A percentile compares a stretch with the other conserved stretches of the same genome.
Evolutionary conservation across 2,113 vertebrate species (phyloP).

Genomic region (Gallinago media): DNA sequence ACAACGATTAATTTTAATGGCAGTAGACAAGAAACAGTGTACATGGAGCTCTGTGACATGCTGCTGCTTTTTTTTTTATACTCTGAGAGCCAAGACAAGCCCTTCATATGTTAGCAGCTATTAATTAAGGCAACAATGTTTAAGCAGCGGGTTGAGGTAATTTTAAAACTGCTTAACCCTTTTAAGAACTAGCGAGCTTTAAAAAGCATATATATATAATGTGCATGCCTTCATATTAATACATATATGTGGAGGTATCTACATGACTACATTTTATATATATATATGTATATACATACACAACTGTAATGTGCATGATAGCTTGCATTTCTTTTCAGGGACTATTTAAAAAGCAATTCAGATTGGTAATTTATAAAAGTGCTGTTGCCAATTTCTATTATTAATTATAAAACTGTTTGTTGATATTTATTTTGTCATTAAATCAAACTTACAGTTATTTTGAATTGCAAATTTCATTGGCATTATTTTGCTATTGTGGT

Average conservation of each 20-base stretch:
- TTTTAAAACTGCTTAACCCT: slow-evolving; percentile 63
- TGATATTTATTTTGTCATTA: slow-evolving; percentile 14
- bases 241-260: neutral
- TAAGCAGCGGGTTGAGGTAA: slow-evolving; percentile 56
- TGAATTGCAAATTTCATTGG: slow-evolving; percentile 3
- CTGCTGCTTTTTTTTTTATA: slow-evolving; percentile 9
- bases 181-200: neutral
- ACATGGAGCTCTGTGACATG: slow-evolving; percentile 52
- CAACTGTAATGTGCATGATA: neutral
- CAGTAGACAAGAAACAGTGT: slow-evolving; percentile 41
- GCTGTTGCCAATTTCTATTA: neutral
- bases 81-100: slow-evolving; percentile 51
- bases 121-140: slow-evolving; percentile 69
- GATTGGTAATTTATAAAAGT: neutral
- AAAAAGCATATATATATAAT: neutral
- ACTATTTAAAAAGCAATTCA: neutral
- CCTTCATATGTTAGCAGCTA: slow-evolving; percentile 55
- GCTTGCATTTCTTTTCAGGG: neutral
- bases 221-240: neutral
- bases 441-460: neutral
- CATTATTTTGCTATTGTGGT: slow-evolving; percentile 24
- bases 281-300: neutral
- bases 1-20: slow-evolving; percentile 33
- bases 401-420: slow-evolving; percentile 3
- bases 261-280: neutral